phyloP scores from a whole-genome alignment of 2,113 vertebrate species.

The Aspiorhynchus laticeps region DNA sequence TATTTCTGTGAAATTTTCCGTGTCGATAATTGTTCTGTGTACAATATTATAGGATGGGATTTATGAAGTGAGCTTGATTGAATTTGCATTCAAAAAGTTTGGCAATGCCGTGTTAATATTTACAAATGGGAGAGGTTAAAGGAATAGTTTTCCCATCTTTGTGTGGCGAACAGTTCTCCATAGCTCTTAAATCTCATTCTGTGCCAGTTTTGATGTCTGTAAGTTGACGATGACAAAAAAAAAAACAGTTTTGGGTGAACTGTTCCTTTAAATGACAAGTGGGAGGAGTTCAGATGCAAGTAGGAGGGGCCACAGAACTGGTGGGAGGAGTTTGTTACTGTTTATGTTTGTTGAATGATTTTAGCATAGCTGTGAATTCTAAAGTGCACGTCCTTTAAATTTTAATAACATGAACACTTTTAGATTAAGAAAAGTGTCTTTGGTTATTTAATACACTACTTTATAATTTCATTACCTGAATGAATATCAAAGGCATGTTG shows the following conservation, averaged over 20 bases:
- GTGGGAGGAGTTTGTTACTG: slow-evolving; percentile 5
- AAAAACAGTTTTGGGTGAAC: neutral
- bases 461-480: slow-evolving; percentile 4
- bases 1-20: slow-evolving; percentile 57
- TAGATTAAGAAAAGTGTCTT: neutral
- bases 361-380: slow-evolving; percentile 49
- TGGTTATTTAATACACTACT: slow-evolving; percentile 20
- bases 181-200: neutral
- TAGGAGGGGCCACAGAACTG: neutral
- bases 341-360: neutral
- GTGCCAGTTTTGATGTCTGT: slow-evolving; percentile 11
- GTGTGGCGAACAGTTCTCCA: neutral
- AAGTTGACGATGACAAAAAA: neutral
- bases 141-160: neutral
- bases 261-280: neutral
- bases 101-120: neutral
- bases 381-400: slow-evolving; percentile 8
- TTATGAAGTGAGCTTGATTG: slow-evolving; percentile 7
- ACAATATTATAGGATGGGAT: slow-evolving; percentile 35
- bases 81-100: neutral
- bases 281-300: neutral
- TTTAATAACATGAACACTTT: slow-evolving; percentile 6
- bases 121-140: neutral
- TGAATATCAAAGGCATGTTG: neutral
- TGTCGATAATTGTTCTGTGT: slow-evolving; percentile 50